Base-by-base conservation (phyloP, 2,797 vertebrate species). In the Urocyon cinereoargenteus region DNA sequence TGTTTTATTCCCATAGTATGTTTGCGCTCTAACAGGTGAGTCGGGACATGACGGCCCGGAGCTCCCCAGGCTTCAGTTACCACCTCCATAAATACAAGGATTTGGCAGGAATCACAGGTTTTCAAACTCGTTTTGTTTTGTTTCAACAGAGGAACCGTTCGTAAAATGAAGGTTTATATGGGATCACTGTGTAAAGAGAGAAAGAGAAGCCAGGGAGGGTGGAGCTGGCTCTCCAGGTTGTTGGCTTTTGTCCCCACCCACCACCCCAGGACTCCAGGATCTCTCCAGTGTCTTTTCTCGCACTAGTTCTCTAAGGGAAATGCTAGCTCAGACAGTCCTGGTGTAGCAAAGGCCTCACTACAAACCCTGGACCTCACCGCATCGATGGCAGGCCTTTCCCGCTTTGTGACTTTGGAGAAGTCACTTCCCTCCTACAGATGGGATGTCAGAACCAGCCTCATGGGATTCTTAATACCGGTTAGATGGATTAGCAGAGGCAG, bases 121-220 rank as follows among this genome's bases (percentile, higher is more conserved):
- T 95, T 82, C 94, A 85, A 51, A 82, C 55, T 70, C 16, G 0
- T 93, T 94, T 97, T 82, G 85, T 88, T 96, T 95, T 78, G 70
- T 92, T 94, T 94, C 81, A 49, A 92, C 84, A 85, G 70, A 85
- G 94, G 84, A 95, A 83, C 49, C 21, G 0, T 96, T 85, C 93
- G 81, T 85, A 91, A 96, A 93, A 70, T 92, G 66, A 64, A 91
- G 86, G 75, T 95, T 92, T 96, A 92, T 70, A 78, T 36, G 81
- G 55, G 89, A 82, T 97, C 64, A 22, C 91, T 24, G 28, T 62
- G 26, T 82, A 21, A 36, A 86, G 73, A 91, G 73, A 92, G 90
- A 85, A 84, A 31, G 16, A 62, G 79, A 34, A 26, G 53, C 55
- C 73, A 12, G 26, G 0, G 12, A 28, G 78, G 62, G 10, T 18